phyloP scores from a whole-genome alignment of 2,888 invertebrate genomes.

The Stratiomys singularior region DNA sequence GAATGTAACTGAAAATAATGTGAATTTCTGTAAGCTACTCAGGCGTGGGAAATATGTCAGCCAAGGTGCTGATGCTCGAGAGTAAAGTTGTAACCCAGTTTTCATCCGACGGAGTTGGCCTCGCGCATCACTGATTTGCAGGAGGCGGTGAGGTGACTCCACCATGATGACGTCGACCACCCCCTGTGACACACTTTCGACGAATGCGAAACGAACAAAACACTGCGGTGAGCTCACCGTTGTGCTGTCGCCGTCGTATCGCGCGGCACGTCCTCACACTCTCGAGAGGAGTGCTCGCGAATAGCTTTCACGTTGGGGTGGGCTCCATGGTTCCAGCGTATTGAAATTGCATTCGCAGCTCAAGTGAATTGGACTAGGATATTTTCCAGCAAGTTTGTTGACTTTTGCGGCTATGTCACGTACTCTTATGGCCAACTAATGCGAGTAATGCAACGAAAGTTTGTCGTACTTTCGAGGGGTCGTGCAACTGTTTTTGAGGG shows the following conservation, averaged over 20 bases:
- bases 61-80: slow-evolving; percentile 11
- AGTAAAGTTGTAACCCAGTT: slow-evolving; percentile 46
- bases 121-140: slow-evolving; percentile 29
- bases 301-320: not conserved
- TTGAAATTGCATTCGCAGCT: slow-evolving; percentile 4
- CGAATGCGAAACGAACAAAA: not conserved
- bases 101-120: slow-evolving; percentile 17
- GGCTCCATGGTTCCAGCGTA: not conserved
- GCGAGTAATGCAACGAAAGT: no score
- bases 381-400: not conserved
- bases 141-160: slow-evolving; percentile 5
- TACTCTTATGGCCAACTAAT: no score
- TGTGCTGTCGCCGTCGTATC: not conserved
- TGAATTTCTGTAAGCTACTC: not conserved
- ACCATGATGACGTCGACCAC: slow-evolving; percentile 39
- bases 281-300: no score
- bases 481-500: no score
- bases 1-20: not conserved
- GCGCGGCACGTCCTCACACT: no score
- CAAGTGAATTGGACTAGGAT: not conserved
- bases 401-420: not conserved
- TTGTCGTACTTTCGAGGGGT: no score
- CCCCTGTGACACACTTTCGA: slow-evolving; percentile 44
- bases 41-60: slow-evolving; percentile 12
- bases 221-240: not conserved